Base-by-base conservation (phyloP, 2,888 invertebrate genomes). In the Heteromyza rotundicornis region DNA sequence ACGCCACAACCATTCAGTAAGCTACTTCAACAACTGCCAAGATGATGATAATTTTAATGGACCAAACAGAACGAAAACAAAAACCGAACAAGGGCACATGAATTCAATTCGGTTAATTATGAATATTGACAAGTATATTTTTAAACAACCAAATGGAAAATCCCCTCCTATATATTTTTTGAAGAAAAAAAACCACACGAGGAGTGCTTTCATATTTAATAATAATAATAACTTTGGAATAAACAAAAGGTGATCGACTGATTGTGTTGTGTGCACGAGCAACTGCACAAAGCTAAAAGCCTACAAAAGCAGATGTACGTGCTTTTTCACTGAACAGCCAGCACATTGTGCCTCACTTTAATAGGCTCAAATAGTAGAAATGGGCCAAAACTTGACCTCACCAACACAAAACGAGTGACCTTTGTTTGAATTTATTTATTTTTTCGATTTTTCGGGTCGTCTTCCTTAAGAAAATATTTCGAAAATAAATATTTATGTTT, bases 301-400 rank as follows among this genome's bases (percentile, higher is more conserved):
- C 47, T 14, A 47, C 47, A 47, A 47, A 47, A 47, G 47, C 47
- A 47, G 47, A 47, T 47, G 47, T 47, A 47, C 47, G 47, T 47
- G 47, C 47, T 19, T 47, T 47, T 47, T 17, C 20, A n/a, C 40
- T 2, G 47, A 2, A 47, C 17, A 40, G 19, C 17, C 8, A 19
- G 19, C 10, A 3, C 40, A 5, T 14, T 47, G 47, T 27, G 8
- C 40, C n/a, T n/a, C 17, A n/a, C 8, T 10, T 40, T 40, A 40
- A 40, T 40, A 40, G 40, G 40, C 40, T n/a, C 3, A 70, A 66
- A 65, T 60, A 60, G 60, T 22, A 59, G 56, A 73, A 72, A 70
- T 71, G 63, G 69, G 66, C 66, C 68, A 62, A 68, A 72, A 73
- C 70, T 74, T 77, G 79, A 80, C 78, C 80, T 76, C 70, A 56